Base-by-base conservation (phyloP, 2,113 vertebrate genomes). In the Upupa epops region DNA sequence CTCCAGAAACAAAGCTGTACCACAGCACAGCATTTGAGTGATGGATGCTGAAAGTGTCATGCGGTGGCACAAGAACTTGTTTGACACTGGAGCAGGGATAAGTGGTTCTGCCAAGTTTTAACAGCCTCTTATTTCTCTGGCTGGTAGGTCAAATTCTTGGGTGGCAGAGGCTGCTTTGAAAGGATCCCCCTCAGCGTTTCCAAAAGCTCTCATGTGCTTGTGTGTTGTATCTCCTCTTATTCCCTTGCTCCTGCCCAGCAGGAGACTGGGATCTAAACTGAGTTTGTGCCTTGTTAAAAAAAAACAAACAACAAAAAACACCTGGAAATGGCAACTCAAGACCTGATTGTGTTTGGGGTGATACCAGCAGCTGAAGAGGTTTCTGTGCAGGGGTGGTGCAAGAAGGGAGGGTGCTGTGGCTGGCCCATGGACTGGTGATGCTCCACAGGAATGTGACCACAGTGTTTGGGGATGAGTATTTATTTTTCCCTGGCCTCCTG, bases 61-160 rank as follows among this genome's bases (percentile, higher is more conserved):
- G 1, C 0, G 0, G 75, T 91, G 85, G 71, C 85, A 32, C 56
- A 15, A 91, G 64, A 71, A 95, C 83, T 83, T 48, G 18, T 83
- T 83, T 89, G 88, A 88, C 2, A 7, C 72, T 80, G 61, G 56
- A 52, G 81, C 10, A 13, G 66, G 81, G 74, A 42, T 52, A 11
- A 70, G 52, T 21, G 48, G 75, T 34, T 60, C 80, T 96, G 95
- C 64, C 90, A 88, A 77, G 48, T 74, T 70, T 63, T 63, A 34
- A n/a, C 46, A 86, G 56, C 42, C 83, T 86, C 81, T 91, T 60
- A 48, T 89, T 96, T 82, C 45, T 72, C 40, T 80, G 52, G 46
- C 85, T 88, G 64, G 56, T 88, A 70, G 64, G 31, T 40, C 55
- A 51, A 36, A 2, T 77, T 63, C 60, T 66, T 46, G 59, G 13